These are phyloP conservation scores for Nephrotoma guestfalica DNA, from an alignment of 2,888 invertebrate species.

Conservation along the genomic window DNA sequence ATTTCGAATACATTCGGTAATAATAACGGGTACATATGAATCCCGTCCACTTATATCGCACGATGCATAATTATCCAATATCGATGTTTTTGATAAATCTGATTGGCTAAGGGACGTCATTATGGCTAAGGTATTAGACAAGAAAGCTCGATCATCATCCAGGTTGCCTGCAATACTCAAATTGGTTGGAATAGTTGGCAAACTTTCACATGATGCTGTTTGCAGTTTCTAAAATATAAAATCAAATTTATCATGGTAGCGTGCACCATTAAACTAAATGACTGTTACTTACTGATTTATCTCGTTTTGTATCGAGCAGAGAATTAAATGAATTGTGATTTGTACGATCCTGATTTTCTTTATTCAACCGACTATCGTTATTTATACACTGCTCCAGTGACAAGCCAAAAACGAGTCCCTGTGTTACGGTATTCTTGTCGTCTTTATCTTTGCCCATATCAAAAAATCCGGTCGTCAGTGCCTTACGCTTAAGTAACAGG, in stretches of 20 bases:
- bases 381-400: slow-evolving; percentile 72
- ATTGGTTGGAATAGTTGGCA: slow-evolving; percentile 30
- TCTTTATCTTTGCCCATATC: slow-evolving; percentile 54
- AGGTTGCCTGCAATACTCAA: not conserved
- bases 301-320: slow-evolving; percentile 25
- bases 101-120: slow-evolving; percentile 31
- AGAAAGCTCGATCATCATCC: not conserved
- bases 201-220: slow-evolving; percentile 57
- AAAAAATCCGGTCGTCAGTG: slow-evolving; percentile 76
- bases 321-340: slow-evolving; percentile 56
- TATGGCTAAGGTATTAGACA: not conserved
- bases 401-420: slow-evolving; percentile 70
- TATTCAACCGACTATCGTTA: slow-evolving; percentile 41
- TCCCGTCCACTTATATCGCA: not conserved
- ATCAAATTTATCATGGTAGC: not conserved
- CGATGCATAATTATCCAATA: slow-evolving; percentile 23
- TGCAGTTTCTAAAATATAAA: not conserved
- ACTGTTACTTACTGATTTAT: not conserved
- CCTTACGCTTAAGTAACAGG: slow-evolving; percentile 71
- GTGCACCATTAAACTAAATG: not conserved
- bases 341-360: slow-evolving; percentile 18
- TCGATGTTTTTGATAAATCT: slow-evolving; percentile 31
- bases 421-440: slow-evolving; percentile 37
- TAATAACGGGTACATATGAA: slow-evolving; percentile 56
- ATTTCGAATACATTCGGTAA: slow-evolving; percentile 66